Percentiles rank a stretch among this genome's conserved stretches.
Evolutionary conservation across 1,140 invertebrate species (phyloP).

Genomic region (Drosophila parabipectinata): DNA sequence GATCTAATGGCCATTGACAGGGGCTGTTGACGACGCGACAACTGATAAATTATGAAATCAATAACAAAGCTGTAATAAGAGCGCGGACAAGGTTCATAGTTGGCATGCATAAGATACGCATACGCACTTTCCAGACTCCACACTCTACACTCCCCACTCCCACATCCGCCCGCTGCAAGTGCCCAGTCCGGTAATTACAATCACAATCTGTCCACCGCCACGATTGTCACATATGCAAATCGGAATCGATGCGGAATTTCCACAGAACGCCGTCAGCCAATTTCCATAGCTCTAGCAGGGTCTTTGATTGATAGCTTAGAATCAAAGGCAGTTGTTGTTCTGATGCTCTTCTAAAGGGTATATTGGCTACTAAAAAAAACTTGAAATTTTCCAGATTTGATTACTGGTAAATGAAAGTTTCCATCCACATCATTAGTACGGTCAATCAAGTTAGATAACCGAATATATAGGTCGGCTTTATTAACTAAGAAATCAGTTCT

Average conservation of each 20-base stretch:
- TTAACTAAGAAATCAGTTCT: not conserved
- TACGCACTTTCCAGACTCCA: slow-evolving; percentile 16
- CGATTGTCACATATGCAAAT: slow-evolving; percentile 72
- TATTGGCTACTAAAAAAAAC: not conserved
- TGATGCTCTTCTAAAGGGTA: not conserved
- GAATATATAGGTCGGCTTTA: not conserved
- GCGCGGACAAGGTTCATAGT: slow-evolving; percentile 60
- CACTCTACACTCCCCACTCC: not conserved
- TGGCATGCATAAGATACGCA: slow-evolving; percentile 53
- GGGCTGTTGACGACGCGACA: slow-evolving; percentile 3
- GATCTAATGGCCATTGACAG: slow-evolving; percentile 71
- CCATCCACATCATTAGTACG: not conserved
- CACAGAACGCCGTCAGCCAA: slow-evolving; percentile 49
- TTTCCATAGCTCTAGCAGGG: slow-evolving; percentile 50
- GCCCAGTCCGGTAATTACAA: slow-evolving; percentile 47
- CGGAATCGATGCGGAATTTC: slow-evolving; percentile 69
- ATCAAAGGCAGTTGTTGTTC: slow-evolving; percentile 49
- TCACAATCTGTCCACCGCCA: slow-evolving; percentile 26
- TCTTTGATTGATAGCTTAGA: slow-evolving; percentile 60
- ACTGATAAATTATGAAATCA: slow-evolving; percentile 71
- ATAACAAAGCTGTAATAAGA: slow-evolving; percentile 65
- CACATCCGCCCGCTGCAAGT: slow-evolving; percentile 33
- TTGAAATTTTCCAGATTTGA: not conserved
- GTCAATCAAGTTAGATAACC: not conserved
- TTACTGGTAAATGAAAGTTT: not conserved